phyloP scores from a whole-genome alignment of 2,888 invertebrate species.

The Rotaria sp. region DNA sequence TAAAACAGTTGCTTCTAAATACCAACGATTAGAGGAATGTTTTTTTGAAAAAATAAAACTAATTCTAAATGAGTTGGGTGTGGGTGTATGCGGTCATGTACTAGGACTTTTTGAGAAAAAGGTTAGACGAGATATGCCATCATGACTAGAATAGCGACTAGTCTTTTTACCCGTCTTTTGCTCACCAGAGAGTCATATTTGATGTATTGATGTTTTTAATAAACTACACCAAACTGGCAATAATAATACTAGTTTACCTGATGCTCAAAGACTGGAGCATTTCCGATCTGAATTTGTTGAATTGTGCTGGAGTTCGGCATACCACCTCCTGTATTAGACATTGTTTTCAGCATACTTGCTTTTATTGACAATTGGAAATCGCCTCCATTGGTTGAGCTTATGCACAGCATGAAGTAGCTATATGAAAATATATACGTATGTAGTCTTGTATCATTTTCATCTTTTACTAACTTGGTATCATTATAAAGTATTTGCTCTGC shows the following conservation, averaged over 20 bases:
- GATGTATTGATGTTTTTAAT: too few relatives aligned
- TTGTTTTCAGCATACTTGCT: conserved; percentile 4
- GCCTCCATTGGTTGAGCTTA: background rate
- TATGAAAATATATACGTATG: background rate
- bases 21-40: too few relatives aligned
- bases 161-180: too few relatives aligned
- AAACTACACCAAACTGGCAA: too few relatives aligned
- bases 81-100: too few relatives aligned
- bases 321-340: background rate
- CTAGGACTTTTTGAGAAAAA: too few relatives aligned
- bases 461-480: background rate
- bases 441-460: background rate
- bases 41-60: too few relatives aligned
- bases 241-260: background rate
- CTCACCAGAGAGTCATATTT: too few relatives aligned
- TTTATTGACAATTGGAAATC: background rate
- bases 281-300: conserved; percentile 32
- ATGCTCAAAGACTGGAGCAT: conserved; percentile 16
- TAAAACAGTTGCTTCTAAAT: too few relatives aligned
- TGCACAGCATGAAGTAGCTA: conserved; percentile 31
- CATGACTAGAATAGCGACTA: too few relatives aligned
- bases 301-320: conserved; percentile 29
- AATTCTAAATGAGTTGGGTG: too few relatives aligned
- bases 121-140: too few relatives aligned
- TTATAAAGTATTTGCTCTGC: background rate